Evolutionary conservation across 1,140 invertebrate species (phyloP), one percentile per base, ranked within the genome.

Genomic region (Archivesica marissinica): DNA sequence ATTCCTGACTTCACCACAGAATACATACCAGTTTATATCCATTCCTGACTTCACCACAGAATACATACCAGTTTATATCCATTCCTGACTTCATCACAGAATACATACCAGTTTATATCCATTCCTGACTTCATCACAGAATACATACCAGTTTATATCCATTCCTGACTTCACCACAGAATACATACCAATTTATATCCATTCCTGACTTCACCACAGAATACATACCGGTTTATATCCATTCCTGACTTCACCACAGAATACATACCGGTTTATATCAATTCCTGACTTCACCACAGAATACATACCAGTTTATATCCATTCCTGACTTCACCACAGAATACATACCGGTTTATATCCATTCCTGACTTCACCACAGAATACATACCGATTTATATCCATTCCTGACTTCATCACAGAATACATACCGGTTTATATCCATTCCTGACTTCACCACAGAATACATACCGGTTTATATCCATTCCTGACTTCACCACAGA

Each of bases 181-280:
- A 17, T 44, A 88, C 90, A 86, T 82, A 93, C 92, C 20, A 93
- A 93, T 89, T 92, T 93, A 75, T 94, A 94, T 20, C 93, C 93
- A 88, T 93, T 91, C 28, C 93, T 88, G 28, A 93, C 93, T 35
- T 87, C 83, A 86, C 94, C 93, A 64, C 41, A 47, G 17, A 47
- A 17, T 44, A 88, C 90, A 86, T 82, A 93, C 92, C 20, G 93
- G 93, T 89, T 92, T 93, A 75, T 94, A 94, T 20, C 93, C 93
- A 88, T 93, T 91, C 28, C 93, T 88, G 28, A 93, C 93, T 35
- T 87, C 83, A 86, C 94, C 93, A 64, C 41, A 47, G 17, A 47
- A 17, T 44, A 88, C 90, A 86, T 82, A 93, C 92, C 20, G 93
- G 93, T 89, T 92, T 93, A 75, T 94, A 94, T 20, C 93, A 93